These are phyloP conservation scores for Polymixis lichenea DNA, from an alignment of 2,888 invertebrate species.

Conservation along the genomic window DNA sequence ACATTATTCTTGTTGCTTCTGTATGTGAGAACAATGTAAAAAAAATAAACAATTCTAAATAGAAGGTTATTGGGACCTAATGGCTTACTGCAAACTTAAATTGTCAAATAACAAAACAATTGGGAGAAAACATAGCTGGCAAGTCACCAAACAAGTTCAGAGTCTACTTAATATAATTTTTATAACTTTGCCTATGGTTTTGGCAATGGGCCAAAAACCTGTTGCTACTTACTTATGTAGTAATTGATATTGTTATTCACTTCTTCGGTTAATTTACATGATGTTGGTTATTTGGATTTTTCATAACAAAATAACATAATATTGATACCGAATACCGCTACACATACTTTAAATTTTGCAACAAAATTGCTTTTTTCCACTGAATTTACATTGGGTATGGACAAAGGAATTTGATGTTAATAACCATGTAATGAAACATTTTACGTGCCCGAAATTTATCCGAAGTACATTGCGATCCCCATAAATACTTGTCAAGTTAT, in stretches of 20 bases:
- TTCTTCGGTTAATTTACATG: background rate
- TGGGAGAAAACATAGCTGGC: conserved; percentile 2
- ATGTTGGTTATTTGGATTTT: background rate
- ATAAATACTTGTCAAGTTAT: conserved; percentile 67
- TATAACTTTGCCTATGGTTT: background rate
- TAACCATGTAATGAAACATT: conserved; percentile 37
- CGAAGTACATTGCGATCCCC: conserved; percentile 53
- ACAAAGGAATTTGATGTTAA: background rate
- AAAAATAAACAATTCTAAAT: too few relatives aligned
- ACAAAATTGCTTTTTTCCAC: background rate
- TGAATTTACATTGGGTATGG: background rate
- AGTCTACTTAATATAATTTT: background rate
- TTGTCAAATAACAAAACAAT: background rate
- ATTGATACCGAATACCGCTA: background rate
- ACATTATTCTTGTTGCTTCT: too few relatives aligned
- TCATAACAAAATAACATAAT: too few relatives aligned
- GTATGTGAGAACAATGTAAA: too few relatives aligned
- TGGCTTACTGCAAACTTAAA: background rate
- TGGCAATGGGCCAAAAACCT: conserved; percentile 34
- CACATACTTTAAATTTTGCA: background rate
- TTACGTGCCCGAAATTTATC: conserved; percentile 56
- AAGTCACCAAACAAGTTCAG: conserved; percentile 11
- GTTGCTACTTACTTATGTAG: conserved; percentile 9
- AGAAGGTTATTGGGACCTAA: too few relatives aligned
- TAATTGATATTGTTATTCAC: background rate